Base-by-base conservation (phyloP, 2,113 vertebrate species). In the Paramormyrops kingsleyae region DNA sequence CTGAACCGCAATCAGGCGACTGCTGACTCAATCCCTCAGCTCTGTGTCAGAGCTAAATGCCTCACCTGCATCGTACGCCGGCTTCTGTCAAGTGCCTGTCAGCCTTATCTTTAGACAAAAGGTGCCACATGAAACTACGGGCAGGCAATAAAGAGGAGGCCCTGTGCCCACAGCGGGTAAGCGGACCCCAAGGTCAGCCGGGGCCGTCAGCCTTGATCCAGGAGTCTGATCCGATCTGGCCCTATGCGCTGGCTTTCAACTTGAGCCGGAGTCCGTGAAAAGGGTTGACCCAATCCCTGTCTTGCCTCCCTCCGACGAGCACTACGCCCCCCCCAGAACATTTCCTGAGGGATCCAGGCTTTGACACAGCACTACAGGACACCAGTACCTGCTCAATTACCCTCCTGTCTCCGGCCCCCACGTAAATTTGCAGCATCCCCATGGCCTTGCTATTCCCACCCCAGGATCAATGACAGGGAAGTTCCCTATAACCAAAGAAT, bases 351-450 rank as follows among this genome's bases (percentile, higher is more conserved):
- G 74, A 80, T 15, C 44, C 46, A 50, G 83, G 83, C 24, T 50
- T 86, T 50, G 24, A n/a, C 44, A 27, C 47, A 50, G 44, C n/a
- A n/a, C 46, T 15, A 47, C 83, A 86, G 19, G 21, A 49, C 1
- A 4, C 8, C 87, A 80, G 77, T 88, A 90, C 91, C 90, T 83
- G 89, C 89, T 90, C 92, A 93, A 92, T 93, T 93, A 86, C 21
- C 46, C 46, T 84, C 44, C 44, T 21, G 9, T 84, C 13, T 50
- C 27, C 31, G 39, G n/a, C 3, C 49, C 49, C 15, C 35, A 7
- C 15, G 0, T 17, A 42, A 39, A 80, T 80, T 80, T 80, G 31
- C 74, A 19, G 15, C 74, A 42, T 77, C 13, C 31, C 17, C 35
- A 19, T 39, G 83, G 47, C 24, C 31, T 46, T 24, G 21, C 46